These are phyloP conservation scores for Leptinotarsa juncta DNA, from an alignment of 2,888 invertebrate genomes.

Conservation along the genomic window DNA sequence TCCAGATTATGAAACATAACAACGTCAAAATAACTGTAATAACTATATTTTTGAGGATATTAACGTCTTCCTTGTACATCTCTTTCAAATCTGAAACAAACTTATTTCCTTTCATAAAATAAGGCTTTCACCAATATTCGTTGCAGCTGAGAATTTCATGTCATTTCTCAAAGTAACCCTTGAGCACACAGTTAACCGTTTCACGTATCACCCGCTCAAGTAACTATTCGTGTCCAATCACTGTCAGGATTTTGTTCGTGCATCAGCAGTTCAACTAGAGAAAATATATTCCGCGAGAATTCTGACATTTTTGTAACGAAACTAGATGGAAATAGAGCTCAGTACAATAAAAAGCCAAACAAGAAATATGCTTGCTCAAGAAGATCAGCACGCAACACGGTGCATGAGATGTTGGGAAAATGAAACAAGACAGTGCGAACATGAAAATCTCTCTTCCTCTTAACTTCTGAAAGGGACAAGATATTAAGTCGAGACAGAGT, in stretches of 20 bases:
- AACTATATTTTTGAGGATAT: too few relatives aligned
- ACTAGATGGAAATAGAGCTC: neutral
- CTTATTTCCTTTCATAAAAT: neutral
- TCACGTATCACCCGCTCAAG: neutral
- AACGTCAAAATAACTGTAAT: too few relatives aligned
- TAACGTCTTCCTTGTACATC: too few relatives aligned
- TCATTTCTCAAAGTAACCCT: neutral
- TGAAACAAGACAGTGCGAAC: neutral
- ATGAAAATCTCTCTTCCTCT: too few relatives aligned
- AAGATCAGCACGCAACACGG: neutral
- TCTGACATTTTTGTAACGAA: neutral
- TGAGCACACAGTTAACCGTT: neutral
- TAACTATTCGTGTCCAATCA: neutral
- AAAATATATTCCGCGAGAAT: neutral
- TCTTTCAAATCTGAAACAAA: neutral
- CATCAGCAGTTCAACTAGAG: conserved; percentile 4
- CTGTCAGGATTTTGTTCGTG: neutral
- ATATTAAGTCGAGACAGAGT: too few relatives aligned
- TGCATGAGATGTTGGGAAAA: neutral
- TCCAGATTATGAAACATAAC: too few relatives aligned
- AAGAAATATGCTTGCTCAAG: neutral
- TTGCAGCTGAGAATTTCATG: neutral
- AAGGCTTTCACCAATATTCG: neutral
- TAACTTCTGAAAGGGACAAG: too few relatives aligned
- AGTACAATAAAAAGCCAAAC: neutral